Percentiles rank a stretch among this genome's conserved stretches.
These are phyloP conservation scores for Mesocricetus auratus DNA, from an alignment of 2,113 vertebrate species.

Conservation along the genomic window DNA sequence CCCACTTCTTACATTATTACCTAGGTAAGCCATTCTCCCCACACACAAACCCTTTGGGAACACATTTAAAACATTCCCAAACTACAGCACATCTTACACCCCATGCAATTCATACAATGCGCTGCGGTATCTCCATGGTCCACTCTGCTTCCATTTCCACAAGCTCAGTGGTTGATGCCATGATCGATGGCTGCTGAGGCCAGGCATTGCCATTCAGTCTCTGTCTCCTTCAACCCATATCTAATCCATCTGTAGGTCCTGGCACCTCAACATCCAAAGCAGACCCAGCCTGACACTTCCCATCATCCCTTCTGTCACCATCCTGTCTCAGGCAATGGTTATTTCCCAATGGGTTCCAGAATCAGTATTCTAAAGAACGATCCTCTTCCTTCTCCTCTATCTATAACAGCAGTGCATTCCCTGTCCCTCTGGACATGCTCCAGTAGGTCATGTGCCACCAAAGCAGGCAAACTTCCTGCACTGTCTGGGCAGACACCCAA, in stretches of 20 bases:
- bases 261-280: background rate
- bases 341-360: background rate
- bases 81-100: background rate
- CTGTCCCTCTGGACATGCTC: background rate
- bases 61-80: background rate
- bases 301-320: background rate
- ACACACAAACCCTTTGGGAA: background rate
- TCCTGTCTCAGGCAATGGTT: rapidly evolving
- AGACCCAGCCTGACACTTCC: background rate
- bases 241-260: background rate
- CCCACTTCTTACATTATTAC: no score
- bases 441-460: rapidly evolving
- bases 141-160: background rate
- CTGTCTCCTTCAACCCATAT: background rate
- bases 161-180: background rate
- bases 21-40: no score
- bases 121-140: background rate
- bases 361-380: background rate
- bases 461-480: background rate
- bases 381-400: background rate
- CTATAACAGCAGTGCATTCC: background rate
- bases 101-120: rapidly evolving
- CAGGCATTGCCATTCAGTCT: background rate
- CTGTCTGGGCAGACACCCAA: rapidly evolving
- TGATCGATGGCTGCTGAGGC: rapidly evolving